Percentiles rank a stretch among this genome's conserved stretches.
Evolutionary conservation across 2,888 invertebrate genomes (phyloP).

Genomic region (Netelia melanura): DNA sequence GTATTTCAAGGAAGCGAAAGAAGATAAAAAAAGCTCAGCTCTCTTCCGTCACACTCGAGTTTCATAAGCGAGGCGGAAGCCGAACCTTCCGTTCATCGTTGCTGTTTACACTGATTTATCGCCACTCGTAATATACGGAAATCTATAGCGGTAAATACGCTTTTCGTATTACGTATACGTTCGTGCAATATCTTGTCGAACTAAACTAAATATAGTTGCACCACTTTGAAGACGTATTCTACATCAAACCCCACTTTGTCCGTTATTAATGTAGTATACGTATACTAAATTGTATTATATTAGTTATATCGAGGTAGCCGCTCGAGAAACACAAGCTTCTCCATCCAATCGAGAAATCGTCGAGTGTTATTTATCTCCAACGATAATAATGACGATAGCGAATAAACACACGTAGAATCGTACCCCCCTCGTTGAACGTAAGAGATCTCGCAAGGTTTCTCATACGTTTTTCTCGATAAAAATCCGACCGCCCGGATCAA

Average conservation of each 20-base stretch:
- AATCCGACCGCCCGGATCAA: neutral
- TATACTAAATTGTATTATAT: constrained; percentile 14
- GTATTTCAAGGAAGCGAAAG: neutral
- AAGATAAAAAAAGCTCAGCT: neutral
- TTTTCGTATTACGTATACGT: neutral
- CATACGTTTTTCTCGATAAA: neutral
- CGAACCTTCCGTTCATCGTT: constrained; percentile 6
- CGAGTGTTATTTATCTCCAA: constrained; percentile 49
- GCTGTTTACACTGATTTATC: constrained; percentile 48
- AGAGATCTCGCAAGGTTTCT: constrained; percentile 8
- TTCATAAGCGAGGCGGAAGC: constrained; percentile 43
- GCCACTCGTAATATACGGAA: neutral
- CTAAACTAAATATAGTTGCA: neutral
- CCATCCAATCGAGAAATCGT: constrained; percentile 26
- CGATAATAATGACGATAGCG: constrained; percentile 49
- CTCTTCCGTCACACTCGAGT: constrained; percentile 15
- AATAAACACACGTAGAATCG: constrained; percentile 18
- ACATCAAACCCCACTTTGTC: neutral
- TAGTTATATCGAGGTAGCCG: constrained; percentile 41
- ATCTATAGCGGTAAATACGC: neutral
- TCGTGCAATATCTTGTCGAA: neutral
- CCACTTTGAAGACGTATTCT: neutral
- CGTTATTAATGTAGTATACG: neutral
- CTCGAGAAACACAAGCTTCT: constrained; percentile 26
- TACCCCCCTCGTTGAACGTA: constrained; percentile 1